Evolutionary conservation across 2,888 invertebrate species (phyloP).

Genomic region (Cryptocheilus praepositus): DNA sequence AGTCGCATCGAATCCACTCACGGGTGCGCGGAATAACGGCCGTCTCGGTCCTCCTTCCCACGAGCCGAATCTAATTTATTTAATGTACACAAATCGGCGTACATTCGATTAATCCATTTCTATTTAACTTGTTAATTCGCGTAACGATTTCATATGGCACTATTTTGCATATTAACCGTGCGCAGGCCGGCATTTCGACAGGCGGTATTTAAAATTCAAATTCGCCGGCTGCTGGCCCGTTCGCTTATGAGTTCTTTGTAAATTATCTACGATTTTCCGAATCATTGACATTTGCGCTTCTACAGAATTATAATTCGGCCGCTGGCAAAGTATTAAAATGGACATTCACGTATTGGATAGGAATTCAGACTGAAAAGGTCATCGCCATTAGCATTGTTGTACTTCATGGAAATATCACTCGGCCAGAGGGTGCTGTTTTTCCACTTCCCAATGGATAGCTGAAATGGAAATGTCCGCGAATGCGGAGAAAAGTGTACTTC

Average conservation of each 20-base stretch:
- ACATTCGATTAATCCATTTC: constrained; percentile 40
- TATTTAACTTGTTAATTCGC: constrained; percentile 44
- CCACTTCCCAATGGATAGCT: constrained; percentile 5
- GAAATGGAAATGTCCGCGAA: constrained; percentile 25
- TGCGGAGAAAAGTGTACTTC: constrained; percentile 21
- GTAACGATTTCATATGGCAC: constrained; percentile 35
- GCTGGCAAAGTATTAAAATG: too few relatives aligned
- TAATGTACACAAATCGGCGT: constrained; percentile 23
- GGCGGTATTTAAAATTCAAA: constrained; percentile 37
- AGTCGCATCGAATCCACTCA: background rate
- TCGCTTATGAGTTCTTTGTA: background rate
- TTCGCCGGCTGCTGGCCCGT: constrained; percentile 7
- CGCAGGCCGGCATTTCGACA: constrained; percentile 8
- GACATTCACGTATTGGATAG: too few relatives aligned
- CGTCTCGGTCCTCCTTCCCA: constrained; percentile 14
- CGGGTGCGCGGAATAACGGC: constrained; percentile 8
- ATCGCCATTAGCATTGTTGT: too few relatives aligned
- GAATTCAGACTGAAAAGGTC: too few relatives aligned
- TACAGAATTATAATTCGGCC: too few relatives aligned
- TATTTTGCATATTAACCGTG: constrained; percentile 39
- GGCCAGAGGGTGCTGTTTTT: too few relatives aligned
- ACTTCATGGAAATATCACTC: too few relatives aligned
- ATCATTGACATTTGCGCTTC: too few relatives aligned
- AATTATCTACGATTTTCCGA: too few relatives aligned
- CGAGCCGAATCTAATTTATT: constrained; percentile 32